Evolutionary conservation across 2,888 invertebrate species (phyloP).

Genomic region (Drosophila stalkeri): DNA sequence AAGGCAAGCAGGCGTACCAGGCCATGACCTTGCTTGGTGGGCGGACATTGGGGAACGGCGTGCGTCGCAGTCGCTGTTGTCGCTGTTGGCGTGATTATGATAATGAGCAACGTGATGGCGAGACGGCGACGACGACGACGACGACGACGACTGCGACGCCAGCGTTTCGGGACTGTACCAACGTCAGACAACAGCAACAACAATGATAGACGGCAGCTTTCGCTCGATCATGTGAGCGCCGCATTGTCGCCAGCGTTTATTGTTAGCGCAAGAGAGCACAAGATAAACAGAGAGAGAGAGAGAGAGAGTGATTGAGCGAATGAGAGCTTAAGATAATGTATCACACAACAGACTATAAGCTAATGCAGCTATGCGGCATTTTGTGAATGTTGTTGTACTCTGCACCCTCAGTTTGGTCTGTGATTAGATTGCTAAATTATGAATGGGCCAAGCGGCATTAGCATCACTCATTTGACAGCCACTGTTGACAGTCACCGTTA

Average conservation of each 20-base stretch:
- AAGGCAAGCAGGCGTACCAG: conserved; percentile 33
- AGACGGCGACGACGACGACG: conserved; percentile 12
- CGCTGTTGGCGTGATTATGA: conserved; percentile 71
- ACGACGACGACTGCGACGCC: conserved; percentile 9
- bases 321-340: conserved; percentile 36
- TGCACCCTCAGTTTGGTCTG: conserved; percentile 28
- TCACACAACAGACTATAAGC: conserved; percentile 11
- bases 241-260: conserved; percentile 55
- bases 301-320: neutral
- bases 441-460: conserved; percentile 52
- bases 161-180: conserved; percentile 55
- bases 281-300: conserved; percentile 14
- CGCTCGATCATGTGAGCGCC: conserved; percentile 70
- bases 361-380: conserved; percentile 41
- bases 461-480: conserved; percentile 8
- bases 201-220: conserved; percentile 22
- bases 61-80: conserved; percentile 17
- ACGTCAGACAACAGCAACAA: conserved; percentile 21
- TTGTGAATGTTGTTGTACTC: conserved; percentile 49
- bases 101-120: conserved; percentile 56
- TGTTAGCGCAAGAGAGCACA: conserved; percentile 42
- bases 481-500: conserved; percentile 6
- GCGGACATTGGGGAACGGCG: conserved; percentile 38
- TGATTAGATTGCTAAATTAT: conserved; percentile 71
- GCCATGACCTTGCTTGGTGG: conserved; percentile 70